phyloP scores from a whole-genome alignment of 2,113 vertebrate genomes.

The Girardinichthys multiradiatus region DNA sequence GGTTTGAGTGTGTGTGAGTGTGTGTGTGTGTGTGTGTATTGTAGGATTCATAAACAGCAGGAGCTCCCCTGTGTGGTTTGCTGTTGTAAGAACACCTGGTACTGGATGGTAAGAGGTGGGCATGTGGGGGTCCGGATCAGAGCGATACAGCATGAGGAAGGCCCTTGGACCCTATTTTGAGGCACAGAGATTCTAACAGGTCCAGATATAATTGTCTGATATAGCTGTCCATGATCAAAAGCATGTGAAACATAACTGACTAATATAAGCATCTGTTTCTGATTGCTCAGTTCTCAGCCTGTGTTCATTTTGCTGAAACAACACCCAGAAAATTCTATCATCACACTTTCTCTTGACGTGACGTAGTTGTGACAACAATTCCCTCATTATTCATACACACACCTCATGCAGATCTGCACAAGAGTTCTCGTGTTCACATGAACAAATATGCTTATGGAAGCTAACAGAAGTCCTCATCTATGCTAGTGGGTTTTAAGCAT shows the following conservation, averaged over 20 bases:
- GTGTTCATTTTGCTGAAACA: constrained; percentile 19
- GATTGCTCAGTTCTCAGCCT: background rate
- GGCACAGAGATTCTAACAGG: background rate
- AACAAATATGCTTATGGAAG: background rate
- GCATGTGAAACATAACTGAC: background rate
- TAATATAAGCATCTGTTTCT: background rate
- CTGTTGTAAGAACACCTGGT: constrained; percentile 76
- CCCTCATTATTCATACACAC: background rate
- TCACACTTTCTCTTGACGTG: constrained; percentile 36
- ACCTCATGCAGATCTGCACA: constrained; percentile 5
- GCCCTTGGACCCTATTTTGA: background rate
- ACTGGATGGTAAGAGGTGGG: constrained; percentile 58
- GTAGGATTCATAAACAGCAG: constrained; percentile 81
- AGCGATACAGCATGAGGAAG: constrained; percentile 1
- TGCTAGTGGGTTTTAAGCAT: background rate
- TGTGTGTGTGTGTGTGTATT: constrained; percentile 8
- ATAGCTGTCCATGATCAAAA: background rate
- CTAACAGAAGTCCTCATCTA: background rate
- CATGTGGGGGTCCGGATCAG: constrained; percentile 31
- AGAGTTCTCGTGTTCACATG: background rate
- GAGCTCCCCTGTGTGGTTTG: constrained; percentile 89
- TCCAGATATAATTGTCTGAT: background rate
- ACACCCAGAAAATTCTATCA: constrained; percentile 38
- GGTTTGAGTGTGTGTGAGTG: background rate
- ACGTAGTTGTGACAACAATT: constrained; percentile 39